phyloP scores from a whole-genome alignment of 2,888 invertebrate genomes.

The Empis stercorea region DNA sequence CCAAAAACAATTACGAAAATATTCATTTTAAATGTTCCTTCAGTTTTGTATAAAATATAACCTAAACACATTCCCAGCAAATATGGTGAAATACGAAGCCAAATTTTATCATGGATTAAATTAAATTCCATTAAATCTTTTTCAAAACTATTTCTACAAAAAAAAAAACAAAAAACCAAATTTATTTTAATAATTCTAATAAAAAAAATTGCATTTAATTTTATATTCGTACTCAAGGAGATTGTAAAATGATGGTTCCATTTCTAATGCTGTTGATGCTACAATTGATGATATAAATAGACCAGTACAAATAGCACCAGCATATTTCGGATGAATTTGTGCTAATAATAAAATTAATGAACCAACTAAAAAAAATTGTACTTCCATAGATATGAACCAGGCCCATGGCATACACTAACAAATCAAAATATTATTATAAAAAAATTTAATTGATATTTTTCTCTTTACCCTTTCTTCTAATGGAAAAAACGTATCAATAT shows the following conservation, averaged over 20 bases:
- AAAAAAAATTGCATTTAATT: too few species aligned
- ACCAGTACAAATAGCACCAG: slow-evolving; percentile 28
- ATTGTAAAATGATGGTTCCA: slow-evolving; percentile 6
- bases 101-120: slow-evolving; percentile 58
- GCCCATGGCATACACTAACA: slow-evolving; percentile 67
- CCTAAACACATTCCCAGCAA: slow-evolving; percentile 59
- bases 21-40: slow-evolving; percentile 31
- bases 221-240: background rate
- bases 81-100: slow-evolving; percentile 61
- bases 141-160: slow-evolving; percentile 9
- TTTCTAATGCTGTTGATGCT: slow-evolving; percentile 37
- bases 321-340: slow-evolving; percentile 31
- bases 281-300: slow-evolving; percentile 38
- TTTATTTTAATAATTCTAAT: too few species aligned
- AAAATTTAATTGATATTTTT: background rate
- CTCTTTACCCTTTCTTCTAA: slow-evolving; percentile 44
- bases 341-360: slow-evolving; percentile 50
- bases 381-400: slow-evolving; percentile 67
- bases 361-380: slow-evolving; percentile 58
- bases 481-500: slow-evolving; percentile 47
- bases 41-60: slow-evolving; percentile 54
- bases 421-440: background rate
- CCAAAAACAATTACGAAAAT: slow-evolving; percentile 18
- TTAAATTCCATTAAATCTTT: slow-evolving; percentile 50
- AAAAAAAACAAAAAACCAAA: too few species aligned